A percentile compares a stretch with the other conserved stretches of the same genome.
Evolutionary conservation across 2,797 vertebrate species (phyloP).

Genomic region (Tadarida brasiliensis): DNA sequence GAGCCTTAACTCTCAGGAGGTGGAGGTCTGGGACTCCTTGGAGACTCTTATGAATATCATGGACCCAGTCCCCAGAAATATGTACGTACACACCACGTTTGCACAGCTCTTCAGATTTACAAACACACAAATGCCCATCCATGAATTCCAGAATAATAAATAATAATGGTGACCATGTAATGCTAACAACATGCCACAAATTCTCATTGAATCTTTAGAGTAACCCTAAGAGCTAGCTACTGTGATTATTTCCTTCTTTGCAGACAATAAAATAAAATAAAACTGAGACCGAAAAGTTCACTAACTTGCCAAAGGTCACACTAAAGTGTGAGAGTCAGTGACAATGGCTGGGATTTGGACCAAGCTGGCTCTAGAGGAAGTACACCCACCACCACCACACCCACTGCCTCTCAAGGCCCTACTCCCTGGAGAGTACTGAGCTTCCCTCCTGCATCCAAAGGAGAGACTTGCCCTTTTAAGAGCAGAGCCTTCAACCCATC

Average conservation of each 20-base stretch:
- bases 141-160: background rate
- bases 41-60: background rate
- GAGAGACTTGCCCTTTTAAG: background rate
- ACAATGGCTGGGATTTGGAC: background rate
- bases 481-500: background rate
- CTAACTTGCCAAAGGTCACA: background rate
- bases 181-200: background rate
- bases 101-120: background rate
- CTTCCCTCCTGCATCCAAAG: background rate
- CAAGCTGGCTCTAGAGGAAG: background rate
- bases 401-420: background rate
- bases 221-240: background rate
- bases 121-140: background rate
- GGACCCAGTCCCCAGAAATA: background rate
- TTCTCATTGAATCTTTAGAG: background rate
- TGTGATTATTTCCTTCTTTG: background rate
- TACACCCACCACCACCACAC: too few species aligned
- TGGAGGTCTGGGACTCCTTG: background rate
- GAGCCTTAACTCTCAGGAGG: background rate
- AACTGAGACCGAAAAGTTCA: background rate
- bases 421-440: fast-evolving
- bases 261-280: background rate
- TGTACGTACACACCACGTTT: background rate
- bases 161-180: background rate
- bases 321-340: background rate